Evolutionary conservation across 1,140 invertebrate species (phyloP).

Genomic region (Drosophila equinoxialis): DNA sequence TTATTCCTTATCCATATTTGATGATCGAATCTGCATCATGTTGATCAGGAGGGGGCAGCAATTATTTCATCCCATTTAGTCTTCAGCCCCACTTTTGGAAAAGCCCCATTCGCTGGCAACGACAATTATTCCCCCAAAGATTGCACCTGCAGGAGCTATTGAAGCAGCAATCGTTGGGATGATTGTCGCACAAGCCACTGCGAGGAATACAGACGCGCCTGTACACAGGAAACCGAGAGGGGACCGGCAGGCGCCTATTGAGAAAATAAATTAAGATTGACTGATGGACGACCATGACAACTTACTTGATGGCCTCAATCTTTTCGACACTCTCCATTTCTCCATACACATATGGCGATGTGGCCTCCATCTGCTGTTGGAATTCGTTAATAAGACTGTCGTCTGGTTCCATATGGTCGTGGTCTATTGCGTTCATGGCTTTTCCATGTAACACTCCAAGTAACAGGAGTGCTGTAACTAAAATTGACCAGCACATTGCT

Average conservation of each 20-base stretch:
- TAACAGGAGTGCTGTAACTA: neutral
- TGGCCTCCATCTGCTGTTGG: neutral
- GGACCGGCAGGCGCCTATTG: neutral
- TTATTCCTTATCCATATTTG: constrained; percentile 3
- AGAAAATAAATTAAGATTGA: neutral
- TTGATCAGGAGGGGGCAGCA: neutral
- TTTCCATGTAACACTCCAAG: neutral
- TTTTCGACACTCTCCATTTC: neutral
- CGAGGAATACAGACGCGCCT: constrained; percentile 23
- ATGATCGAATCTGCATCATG: neutral
- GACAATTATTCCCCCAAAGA: constrained; percentile 95
- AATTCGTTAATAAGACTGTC: neutral
- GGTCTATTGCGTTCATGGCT: neutral
- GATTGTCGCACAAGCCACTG: constrained; percentile 90
- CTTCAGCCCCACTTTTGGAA: constrained; percentile 93
- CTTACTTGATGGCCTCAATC: neutral
- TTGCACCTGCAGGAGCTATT: constrained; percentile 94
- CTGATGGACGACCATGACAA: neutral
- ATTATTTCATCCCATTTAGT: neutral
- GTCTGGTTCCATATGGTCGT: neutral
- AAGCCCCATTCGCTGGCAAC: constrained; percentile 93
- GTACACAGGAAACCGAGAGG: constrained; percentile 2
- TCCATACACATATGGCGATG: neutral
- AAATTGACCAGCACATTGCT: neutral
- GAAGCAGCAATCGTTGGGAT: constrained; percentile 93